phyloP scores from a whole-genome alignment of 2,113 vertebrate genomes.

The Ophthalmolycus amberensis region DNA sequence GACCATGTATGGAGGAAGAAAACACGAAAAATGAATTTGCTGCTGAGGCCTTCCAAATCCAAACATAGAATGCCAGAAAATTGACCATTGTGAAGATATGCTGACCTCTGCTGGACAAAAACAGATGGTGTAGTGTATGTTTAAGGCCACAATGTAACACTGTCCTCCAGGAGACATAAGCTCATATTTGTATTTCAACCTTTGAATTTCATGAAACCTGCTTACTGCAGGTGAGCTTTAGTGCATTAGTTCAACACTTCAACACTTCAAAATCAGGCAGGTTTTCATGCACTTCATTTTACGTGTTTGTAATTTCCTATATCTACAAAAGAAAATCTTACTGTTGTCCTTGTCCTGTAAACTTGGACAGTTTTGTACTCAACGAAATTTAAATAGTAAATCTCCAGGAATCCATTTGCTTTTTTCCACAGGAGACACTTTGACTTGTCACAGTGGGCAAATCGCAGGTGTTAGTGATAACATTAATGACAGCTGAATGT shows the following conservation, averaged over 20 bases:
- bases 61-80: neutral
- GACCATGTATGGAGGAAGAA: neutral
- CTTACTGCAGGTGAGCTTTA: neutral
- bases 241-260: neutral
- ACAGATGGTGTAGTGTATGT: neutral
- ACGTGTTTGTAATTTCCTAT: neutral
- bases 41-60: neutral
- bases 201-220: neutral
- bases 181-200: neutral
- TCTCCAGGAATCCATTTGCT: no score
- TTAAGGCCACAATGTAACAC: neutral
- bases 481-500: neutral
- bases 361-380: neutral
- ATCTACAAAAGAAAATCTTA: neutral
- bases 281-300: neutral
- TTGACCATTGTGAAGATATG: slow-evolving; percentile 48
- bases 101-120: slow-evolving; percentile 78
- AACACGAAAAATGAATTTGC: neutral
- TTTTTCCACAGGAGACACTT: neutral
- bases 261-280: neutral
- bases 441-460: neutral
- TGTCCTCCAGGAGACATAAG: neutral
- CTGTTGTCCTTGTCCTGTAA: neutral
- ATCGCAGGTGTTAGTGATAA: neutral
- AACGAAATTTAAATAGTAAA: neutral